Evolutionary conservation across 2,113 vertebrate species (phyloP).

Genomic region (Passer domesticus): DNA sequence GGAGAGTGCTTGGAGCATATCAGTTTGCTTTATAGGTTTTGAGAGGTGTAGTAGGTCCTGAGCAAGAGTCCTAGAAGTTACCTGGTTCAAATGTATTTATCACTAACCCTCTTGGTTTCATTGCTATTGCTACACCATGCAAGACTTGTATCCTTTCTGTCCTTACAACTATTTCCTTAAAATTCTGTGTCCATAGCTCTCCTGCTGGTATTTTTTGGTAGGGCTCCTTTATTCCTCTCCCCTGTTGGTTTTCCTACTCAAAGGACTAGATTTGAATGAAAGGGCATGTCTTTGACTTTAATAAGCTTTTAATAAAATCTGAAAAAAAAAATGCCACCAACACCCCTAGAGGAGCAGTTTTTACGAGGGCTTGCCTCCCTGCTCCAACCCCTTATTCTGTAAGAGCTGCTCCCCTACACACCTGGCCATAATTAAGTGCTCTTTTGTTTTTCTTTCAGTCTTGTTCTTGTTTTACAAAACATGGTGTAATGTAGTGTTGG

Average conservation of each 20-base stretch:
- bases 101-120: background rate
- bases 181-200: background rate
- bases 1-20: background rate
- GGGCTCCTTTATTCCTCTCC: background rate
- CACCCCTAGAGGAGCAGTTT: background rate
- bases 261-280: conserved; percentile 29
- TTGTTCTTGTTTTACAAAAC: conserved; percentile 31
- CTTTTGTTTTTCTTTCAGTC: conserved; percentile 47
- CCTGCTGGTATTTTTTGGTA: background rate
- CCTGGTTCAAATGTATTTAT: background rate
- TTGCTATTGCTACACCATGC: background rate
- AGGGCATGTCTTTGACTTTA: conserved; percentile 11
- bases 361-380: conserved; percentile 9
- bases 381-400: background rate
- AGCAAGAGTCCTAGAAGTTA: background rate
- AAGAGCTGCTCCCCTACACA: background rate
- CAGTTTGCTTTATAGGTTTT: background rate
- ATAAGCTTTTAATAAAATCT: conserved; percentile 42
- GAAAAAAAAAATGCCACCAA: background rate
- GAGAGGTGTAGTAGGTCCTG: background rate
- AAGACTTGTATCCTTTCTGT: background rate
- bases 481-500: background rate
- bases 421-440: conserved; percentile 47
- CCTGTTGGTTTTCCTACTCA: background rate
- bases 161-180: background rate